Evolutionary conservation across 2,797 vertebrate species (phyloP).

Genomic region (Glossophaga mutica): DNA sequence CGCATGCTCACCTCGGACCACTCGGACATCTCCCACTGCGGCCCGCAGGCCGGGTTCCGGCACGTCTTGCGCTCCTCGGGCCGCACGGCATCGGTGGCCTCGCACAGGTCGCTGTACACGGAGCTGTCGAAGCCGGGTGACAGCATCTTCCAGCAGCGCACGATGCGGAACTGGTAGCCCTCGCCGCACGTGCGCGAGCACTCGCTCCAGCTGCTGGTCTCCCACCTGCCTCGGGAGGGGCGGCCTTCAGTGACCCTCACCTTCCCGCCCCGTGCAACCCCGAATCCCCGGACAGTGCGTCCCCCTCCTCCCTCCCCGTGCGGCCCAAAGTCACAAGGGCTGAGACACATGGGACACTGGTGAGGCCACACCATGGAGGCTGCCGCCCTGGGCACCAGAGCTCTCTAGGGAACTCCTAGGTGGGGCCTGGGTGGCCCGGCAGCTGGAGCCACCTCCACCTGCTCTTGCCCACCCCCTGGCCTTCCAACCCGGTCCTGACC

Average conservation of each 20-base stretch:
- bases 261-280: too few relatives aligned
- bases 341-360: neutral
- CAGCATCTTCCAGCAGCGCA: conserved; percentile 99
- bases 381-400: accelerated
- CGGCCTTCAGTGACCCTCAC: neutral
- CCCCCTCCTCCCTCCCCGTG: neutral
- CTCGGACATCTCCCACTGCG: conserved; percentile 98
- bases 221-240: conserved; percentile 86
- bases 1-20: conserved; percentile 90
- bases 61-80: conserved; percentile 92
- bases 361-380: neutral
- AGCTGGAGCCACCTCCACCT: accelerated
- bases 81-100: conserved; percentile 90
- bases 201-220: conserved; percentile 98
- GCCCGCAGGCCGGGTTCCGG: conserved; percentile 94
- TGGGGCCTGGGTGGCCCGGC: neutral
- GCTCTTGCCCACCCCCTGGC: neutral
- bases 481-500: neutral
- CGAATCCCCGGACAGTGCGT: accelerated
- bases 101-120: conserved; percentile 95
- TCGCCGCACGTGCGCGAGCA: conserved; percentile 96
- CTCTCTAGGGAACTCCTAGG: accelerated
- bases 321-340: neutral
- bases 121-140: conserved; percentile 97
- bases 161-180: conserved; percentile 94